phyloP scores from a whole-genome alignment of 2,113 vertebrate genomes.

The Gymnarchus niloticus region DNA sequence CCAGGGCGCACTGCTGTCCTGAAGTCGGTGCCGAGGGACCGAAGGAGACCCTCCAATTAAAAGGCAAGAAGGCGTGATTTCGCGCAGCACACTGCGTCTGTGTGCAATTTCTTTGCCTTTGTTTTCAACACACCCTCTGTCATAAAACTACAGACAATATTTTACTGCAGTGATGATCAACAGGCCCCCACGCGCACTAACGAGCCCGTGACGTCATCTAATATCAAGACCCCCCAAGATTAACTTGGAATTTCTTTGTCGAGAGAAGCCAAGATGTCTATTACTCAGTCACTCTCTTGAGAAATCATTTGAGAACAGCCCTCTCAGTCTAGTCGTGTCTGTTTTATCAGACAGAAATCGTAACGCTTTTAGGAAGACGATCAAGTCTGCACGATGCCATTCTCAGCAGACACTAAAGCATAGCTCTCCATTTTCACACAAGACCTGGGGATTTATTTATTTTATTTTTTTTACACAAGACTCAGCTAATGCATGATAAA shows the following conservation, averaged over 20 bases:
- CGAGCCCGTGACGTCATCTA: background rate
- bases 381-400: background rate
- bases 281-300: background rate
- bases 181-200: background rate
- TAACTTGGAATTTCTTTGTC: background rate
- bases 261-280: background rate
- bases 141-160: background rate
- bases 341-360: background rate
- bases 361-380: background rate
- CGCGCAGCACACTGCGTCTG: background rate
- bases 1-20: constrained; percentile 26
- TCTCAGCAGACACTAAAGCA: no score
- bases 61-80: background rate
- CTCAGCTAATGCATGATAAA: no score
- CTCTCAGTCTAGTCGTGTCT: background rate
- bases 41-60: background rate
- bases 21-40: background rate
- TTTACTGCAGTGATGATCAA: background rate
- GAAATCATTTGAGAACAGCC: background rate
- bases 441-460: no score
- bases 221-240: background rate
- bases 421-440: no score
- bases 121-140: background rate
- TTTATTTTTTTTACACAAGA: no score
- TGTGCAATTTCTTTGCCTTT: background rate